Percentiles rank a stretch among this genome's conserved stretches.
Evolutionary conservation across 2,113 vertebrate genomes (phyloP).

Genomic region (Pedetes capensis): DNA sequence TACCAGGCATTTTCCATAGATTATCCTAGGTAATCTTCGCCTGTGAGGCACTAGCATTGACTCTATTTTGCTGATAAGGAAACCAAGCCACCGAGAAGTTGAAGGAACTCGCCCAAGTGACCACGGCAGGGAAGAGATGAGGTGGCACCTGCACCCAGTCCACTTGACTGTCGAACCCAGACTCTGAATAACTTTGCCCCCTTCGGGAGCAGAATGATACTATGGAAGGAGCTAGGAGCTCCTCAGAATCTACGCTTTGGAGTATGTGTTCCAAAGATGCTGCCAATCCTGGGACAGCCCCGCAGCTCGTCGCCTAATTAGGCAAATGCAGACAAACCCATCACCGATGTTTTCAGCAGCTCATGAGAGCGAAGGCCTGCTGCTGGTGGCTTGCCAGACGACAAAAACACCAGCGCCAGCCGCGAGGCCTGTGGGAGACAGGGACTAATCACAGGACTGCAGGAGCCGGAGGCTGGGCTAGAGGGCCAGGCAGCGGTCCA

Average conservation of each 20-base stretch:
- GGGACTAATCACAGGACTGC: constrained; percentile 27
- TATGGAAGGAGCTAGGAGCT: constrained; percentile 44
- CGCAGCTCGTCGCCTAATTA: constrained; percentile 83
- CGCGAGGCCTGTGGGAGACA: constrained; percentile 62
- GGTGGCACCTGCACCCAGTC: not conserved
- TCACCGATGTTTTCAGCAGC: constrained; percentile 81
- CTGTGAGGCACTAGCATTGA: rapidly evolving
- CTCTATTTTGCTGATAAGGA: not conserved
- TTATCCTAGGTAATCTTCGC: not conserved
- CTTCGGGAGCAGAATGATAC: not conserved
- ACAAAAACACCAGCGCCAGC: constrained; percentile 44
- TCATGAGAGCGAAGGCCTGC: constrained; percentile 81
- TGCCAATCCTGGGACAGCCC: constrained; percentile 74
- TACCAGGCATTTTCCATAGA: not conserved
- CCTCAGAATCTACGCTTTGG: constrained; percentile 52
- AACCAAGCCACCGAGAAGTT: not conserved
- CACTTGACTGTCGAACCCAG: not conserved
- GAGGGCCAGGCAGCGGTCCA: not conserved
- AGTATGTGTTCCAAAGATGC: constrained; percentile 68
- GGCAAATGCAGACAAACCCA: constrained; percentile 84
- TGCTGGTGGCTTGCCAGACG: constrained; percentile 76
- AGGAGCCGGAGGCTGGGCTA: not conserved
- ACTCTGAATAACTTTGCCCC: not conserved
- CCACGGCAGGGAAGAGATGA: not conserved
- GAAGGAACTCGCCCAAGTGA: not conserved